phyloP scores from a whole-genome alignment of 2,888 invertebrate species.

The Theretra japonica region DNA sequence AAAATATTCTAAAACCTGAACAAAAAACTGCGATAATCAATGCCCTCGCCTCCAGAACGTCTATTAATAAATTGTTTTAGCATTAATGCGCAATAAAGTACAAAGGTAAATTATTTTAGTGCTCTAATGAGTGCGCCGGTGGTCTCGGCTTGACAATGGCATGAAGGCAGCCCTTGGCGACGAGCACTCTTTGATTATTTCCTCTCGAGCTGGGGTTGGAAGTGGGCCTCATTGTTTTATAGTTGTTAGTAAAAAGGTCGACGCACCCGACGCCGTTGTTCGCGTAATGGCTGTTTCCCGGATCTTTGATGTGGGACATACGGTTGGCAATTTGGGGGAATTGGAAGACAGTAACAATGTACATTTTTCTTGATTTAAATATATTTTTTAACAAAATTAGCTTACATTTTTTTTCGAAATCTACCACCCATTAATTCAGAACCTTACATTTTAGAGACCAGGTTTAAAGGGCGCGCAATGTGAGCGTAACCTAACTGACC shows the following conservation, averaged over 20 bases:
- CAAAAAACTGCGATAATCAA: slow-evolving; percentile 11
- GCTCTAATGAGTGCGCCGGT: slow-evolving; percentile 37
- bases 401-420: too few relatives aligned
- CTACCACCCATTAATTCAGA: too few relatives aligned
- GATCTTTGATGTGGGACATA: slow-evolving; percentile 24
- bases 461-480: too few relatives aligned
- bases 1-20: too few relatives aligned
- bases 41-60: slow-evolving; percentile 25
- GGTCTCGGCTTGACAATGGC: slow-evolving; percentile 47
- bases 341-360: background rate
- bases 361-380: too few relatives aligned
- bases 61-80: slow-evolving; percentile 46
- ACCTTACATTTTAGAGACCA: too few relatives aligned
- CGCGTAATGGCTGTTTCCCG: slow-evolving; percentile 8
- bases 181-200: slow-evolving; percentile 29
- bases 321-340: background rate
- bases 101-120: slow-evolving; percentile 66
- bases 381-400: too few relatives aligned
- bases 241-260: slow-evolving; percentile 27
- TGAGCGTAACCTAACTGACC: too few relatives aligned
- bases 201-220: slow-evolving; percentile 28
- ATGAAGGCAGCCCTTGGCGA: slow-evolving; percentile 25
- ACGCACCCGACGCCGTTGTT: slow-evolving; percentile 26
- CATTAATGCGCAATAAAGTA: slow-evolving; percentile 44
- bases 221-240: slow-evolving; percentile 28